Percentiles rank a stretch among this genome's conserved stretches.
Conservation (phyloP, 2,797 vertebrate species). For the Muscicapa comitata region DNA sequence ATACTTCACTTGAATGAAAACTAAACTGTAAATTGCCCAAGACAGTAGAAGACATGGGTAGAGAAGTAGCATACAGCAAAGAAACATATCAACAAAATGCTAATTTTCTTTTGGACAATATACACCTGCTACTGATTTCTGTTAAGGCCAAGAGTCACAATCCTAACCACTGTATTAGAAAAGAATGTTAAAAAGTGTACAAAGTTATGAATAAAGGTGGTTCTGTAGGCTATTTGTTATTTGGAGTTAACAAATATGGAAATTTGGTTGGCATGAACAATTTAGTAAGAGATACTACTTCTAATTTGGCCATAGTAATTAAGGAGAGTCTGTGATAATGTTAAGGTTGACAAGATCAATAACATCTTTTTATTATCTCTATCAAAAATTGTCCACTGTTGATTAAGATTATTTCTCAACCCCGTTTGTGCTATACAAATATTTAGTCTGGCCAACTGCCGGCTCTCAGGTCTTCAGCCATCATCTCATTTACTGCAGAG, state of each 20-base stretch:
- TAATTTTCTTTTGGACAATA: neutral
- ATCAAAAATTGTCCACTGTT: neutral
- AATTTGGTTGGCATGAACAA: neutral
- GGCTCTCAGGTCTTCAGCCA: neutral
- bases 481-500: neutral
- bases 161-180: neutral
- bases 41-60: neutral
- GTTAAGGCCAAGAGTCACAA: neutral
- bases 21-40: conserved; percentile 23
- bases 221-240: neutral
- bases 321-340: neutral
- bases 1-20: neutral
- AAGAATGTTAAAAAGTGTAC: neutral
- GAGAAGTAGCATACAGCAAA: neutral
- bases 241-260: neutral
- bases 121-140: neutral
- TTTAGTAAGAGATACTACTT: neutral
- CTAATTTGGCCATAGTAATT: neutral
- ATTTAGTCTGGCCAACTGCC: neutral
- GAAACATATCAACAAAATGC: neutral
- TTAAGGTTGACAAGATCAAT: neutral
- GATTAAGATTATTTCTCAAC: neutral
- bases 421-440: neutral
- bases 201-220: neutral
- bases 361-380: neutral